Evolutionary conservation across 2,888 invertebrate genomes (phyloP), one percentile per base, ranked within the genome.

Genomic region (Arrhopalites spinosus): DNA sequence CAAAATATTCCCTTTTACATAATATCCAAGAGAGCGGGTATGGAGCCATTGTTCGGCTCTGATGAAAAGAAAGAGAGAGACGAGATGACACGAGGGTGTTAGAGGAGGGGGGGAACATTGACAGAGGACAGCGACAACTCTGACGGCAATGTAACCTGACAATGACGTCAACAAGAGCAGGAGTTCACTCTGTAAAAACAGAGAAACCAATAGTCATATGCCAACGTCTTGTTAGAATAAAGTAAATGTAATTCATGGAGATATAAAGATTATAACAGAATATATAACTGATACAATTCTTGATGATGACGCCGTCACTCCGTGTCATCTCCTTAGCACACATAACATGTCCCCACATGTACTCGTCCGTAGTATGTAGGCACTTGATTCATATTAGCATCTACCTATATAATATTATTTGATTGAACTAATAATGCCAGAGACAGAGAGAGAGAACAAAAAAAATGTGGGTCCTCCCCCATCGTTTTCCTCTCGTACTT

Each of bases 41-140:
- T 23, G 2, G 8, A 20, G 5, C 56, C 53, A 72, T 76, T 76
- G 76, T 76, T 76, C 76, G 76, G 72, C 66, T 72, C 67, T 25
- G 71, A 72, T 72, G 56, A 72, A 76, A 76, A 76, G 75, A 68
- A 67, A 53, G 56, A 67, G 71, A 76, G 61, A 67, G 67, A 59
- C 61, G 72, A 61, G 64, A 50, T 73, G 63, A 59, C 59, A 59
- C 25, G 59, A 25, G 23, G 59, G 59, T 59, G 59, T 59, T 59
- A 13, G 25, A n/a, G n/a, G 20, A 53, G 23, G 53, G n/a, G 25
- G 59, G 59, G 25, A 59, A 23, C 25, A 59, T 59, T 59, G 59
- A 59, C 59, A 50, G 43, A 73, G 25, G 47, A 73, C 45, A 56
- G 36, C 36, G 36, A 36, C 36, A 36, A 36, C 36, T 36, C 3